Evolutionary conservation across 2,113 vertebrate species (phyloP).

Genomic region (Anguilla japonica): DNA sequence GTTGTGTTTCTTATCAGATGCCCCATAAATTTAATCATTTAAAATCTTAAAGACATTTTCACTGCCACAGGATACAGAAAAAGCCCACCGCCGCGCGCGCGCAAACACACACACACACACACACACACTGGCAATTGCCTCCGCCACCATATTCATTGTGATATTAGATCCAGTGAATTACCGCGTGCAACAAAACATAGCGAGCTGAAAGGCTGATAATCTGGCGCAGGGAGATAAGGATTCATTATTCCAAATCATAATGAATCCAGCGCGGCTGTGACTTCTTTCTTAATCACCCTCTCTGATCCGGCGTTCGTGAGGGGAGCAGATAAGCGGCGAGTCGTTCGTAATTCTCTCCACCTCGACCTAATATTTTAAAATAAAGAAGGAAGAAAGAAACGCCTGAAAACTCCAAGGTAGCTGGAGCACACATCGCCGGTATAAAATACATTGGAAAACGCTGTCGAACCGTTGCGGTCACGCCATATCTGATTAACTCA

Average conservation of each 20-base stretch:
- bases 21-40: constrained; percentile 90
- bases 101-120: constrained; percentile 71
- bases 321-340: constrained; percentile 94
- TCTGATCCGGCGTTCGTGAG: constrained; percentile 99
- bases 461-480: not conserved
- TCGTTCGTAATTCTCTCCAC: constrained; percentile 98
- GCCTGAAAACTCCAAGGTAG: constrained; percentile 59
- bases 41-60: constrained; percentile 82
- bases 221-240: constrained; percentile 99
- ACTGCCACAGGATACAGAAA: constrained; percentile 75
- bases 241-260: constrained; percentile 99
- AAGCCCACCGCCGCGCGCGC: constrained; percentile 44
- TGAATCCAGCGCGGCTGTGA: constrained; percentile 97
- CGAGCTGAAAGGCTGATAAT: constrained; percentile 99
- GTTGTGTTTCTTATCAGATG: constrained; percentile 81
- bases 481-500: constrained; percentile 24
- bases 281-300: constrained; percentile 99
- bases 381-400: constrained; percentile 82
- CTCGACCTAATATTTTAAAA: constrained; percentile 99
- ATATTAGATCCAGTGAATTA: constrained; percentile 99
- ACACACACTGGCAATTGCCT: constrained; percentile 86
- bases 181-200: constrained; percentile 99
- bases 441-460: constrained; percentile 50
- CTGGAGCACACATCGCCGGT: constrained; percentile 71
- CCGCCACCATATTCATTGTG: constrained; percentile 99